A percentile compares a stretch with the other conserved stretches of the same genome.
phyloP scores from a whole-genome alignment of 30 jellyfish, hydroid and myxozoan genomes.

The Catostylus mosaicus region DNA sequence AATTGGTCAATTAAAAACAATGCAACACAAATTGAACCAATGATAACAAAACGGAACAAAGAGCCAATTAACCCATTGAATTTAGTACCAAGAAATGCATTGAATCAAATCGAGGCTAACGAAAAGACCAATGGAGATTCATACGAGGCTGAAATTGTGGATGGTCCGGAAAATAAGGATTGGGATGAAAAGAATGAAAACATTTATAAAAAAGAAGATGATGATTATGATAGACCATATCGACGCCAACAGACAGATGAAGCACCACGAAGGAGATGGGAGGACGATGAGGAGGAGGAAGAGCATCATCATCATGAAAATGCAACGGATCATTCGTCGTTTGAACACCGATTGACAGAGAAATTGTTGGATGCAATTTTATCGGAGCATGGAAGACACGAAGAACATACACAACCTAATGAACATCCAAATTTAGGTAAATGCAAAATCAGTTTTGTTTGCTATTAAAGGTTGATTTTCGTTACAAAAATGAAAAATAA shows the following conservation, averaged over 20 bases:
- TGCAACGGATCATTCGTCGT: constrained; percentile 70
- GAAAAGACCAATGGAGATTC: constrained; percentile 9
- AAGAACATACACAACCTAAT: constrained; percentile 34
- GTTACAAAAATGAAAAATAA: background rate
- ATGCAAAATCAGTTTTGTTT: background rate
- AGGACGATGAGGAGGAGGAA: constrained; percentile 71
- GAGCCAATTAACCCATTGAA: constrained; percentile 35
- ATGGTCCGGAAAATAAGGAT: constrained; percentile 27
- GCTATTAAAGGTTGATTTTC: background rate
- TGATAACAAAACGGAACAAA: constrained; percentile 21
- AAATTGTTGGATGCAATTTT: constrained; percentile 85
- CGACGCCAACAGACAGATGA: constrained; percentile 50
- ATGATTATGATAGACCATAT: constrained; percentile 37
- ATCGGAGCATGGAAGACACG: constrained; percentile 54
- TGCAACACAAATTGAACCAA: background rate
- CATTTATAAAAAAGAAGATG: constrained; percentile 11
- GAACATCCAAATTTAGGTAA: constrained; percentile 80
- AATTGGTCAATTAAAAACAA: background rate
- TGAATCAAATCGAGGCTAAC: constrained; percentile 56
- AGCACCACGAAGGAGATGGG: constrained; percentile 40
- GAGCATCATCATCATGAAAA: constrained; percentile 59
- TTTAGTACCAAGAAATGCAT: constrained; percentile 51
- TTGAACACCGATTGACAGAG: constrained; percentile 89
- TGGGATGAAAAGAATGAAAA: constrained; percentile 48
- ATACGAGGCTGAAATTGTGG: constrained; percentile 50